Conservation (phyloP, 2,797 vertebrate species). For the Bovichtus diacanthus region DNA sequence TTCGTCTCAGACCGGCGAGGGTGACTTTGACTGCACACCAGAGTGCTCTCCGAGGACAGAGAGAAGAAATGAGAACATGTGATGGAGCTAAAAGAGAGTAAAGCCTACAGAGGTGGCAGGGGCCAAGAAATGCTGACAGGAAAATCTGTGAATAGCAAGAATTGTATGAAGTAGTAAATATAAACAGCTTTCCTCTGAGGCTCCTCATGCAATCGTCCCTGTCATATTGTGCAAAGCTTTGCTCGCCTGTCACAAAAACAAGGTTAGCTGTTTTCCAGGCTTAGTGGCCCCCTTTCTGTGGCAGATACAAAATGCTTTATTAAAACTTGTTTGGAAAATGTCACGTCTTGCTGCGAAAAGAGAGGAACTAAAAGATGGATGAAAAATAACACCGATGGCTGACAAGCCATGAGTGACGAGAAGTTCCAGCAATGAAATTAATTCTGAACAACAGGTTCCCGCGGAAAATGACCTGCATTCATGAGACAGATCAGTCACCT, state of each 20-base stretch:
- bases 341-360: constrained; percentile 40
- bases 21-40: constrained; percentile 45
- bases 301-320: constrained; percentile 71
- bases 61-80: constrained; percentile 47
- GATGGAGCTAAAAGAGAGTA: constrained; percentile 37
- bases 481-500: constrained; percentile 47
- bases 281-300: constrained; percentile 44
- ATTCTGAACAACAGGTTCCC: constrained; percentile 48
- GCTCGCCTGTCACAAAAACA: constrained; percentile 69
- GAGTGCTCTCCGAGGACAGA: constrained; percentile 17
- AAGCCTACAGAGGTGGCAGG: constrained; percentile 29
- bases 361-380: constrained; percentile 51
- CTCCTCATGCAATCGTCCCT: constrained; percentile 45
- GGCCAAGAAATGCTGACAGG: constrained; percentile 43
- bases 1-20: constrained; percentile 35
- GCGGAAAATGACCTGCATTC: constrained; percentile 48
- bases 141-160: constrained; percentile 38
- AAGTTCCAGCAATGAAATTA: constrained; percentile 31
- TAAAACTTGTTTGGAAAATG: constrained; percentile 70
- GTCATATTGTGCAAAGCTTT: constrained; percentile 65
- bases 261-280: constrained; percentile 64
- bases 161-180: constrained; percentile 36
- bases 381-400: constrained; percentile 41
- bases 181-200: constrained; percentile 48
- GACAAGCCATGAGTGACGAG: constrained; percentile 35